Base-by-base conservation (phyloP, 2,888 invertebrate species). In the Rhabditophanes sp. region DNA sequence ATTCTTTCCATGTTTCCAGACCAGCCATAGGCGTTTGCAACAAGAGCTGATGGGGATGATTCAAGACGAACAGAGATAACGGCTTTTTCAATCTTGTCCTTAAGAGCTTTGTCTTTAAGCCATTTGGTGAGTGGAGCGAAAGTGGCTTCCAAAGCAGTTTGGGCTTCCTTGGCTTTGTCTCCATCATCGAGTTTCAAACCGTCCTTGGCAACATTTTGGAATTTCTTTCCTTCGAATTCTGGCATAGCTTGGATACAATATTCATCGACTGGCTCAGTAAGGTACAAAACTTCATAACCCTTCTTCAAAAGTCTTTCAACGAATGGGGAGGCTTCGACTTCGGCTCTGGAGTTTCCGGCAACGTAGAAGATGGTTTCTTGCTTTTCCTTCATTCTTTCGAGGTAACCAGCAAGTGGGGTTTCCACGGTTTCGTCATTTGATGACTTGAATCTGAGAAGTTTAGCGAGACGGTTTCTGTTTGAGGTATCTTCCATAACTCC, bases 181-280 rank as follows among this genome's bases (percentile, higher is more conserved):
- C 59, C 58, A 12, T 63, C 55, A 31, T 63, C 58, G 27, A 62
- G 46, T 33, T 49, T 55, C 8, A 62, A 42, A 28, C 62, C 88
- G 72, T 99, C 96, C 71, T 96, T 99, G 52, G 96, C 96, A 33
- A 90, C 84, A 68, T 99, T 99, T 71, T 87, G 87, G 80, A 96
- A 93, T 70, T 88, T 93, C 72, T 88, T 85, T 34, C 87, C 85
- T 61, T 96, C 93, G 69, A 82, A 96, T 70, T 96, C 93, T 1
- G 93, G 88, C 67, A 96, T 73, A 27, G 87, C 79, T 31, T 85
- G 83, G 53, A 96, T 80, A 56, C 82, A 79, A 71, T 96, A 96
- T 70, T 96, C 96, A 71, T 96, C 96, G 29, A 96, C 88, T 20
- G 96, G 83, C 71, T 99, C 96, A 7, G 79, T 78, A 31, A 99